Evolutionary conservation across 2,797 vertebrate genomes (phyloP).

Genomic region (Euphonia xanthogaster): DNA sequence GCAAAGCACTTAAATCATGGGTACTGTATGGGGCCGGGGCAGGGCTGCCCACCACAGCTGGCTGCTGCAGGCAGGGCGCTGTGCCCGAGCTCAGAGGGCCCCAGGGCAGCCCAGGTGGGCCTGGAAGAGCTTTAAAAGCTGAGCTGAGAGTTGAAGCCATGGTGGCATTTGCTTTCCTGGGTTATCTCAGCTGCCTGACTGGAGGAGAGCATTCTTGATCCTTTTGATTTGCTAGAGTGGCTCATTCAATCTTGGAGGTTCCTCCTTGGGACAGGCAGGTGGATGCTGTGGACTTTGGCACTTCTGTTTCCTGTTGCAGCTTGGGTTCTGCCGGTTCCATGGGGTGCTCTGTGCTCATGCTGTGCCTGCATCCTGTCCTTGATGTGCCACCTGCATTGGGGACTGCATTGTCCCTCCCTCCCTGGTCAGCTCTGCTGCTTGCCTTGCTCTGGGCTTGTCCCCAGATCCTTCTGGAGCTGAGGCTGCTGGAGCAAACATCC

Average conservation of each 20-base stretch:
- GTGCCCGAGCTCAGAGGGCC: not conserved
- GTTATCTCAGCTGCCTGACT: not conserved
- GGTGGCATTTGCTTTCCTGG: not conserved
- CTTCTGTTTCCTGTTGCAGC: not conserved
- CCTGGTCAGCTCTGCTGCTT: not conserved
- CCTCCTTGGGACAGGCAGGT: not conserved
- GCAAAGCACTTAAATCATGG: constrained; percentile 32
- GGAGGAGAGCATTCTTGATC: not conserved
- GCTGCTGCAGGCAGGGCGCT: not conserved
- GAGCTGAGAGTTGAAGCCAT: not conserved
- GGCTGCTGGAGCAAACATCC: not conserved
- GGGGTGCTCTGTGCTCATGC: not conserved
- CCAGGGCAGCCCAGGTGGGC: not conserved
- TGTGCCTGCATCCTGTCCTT: not conserved
- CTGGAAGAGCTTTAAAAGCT: not conserved
- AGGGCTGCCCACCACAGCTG: not conserved
- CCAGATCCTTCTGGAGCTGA: not conserved
- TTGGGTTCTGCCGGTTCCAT: rapidly evolving
- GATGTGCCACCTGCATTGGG: rapidly evolving
- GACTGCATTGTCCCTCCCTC: not conserved
- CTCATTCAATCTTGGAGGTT: not conserved
- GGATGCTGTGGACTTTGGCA: not conserved
- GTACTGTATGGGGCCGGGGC: not conserved
- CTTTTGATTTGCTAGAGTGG: not conserved
- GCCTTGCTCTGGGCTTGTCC: not conserved